phyloP scores from a whole-genome alignment of 2,113 vertebrate genomes.

The Tyto alba region DNA sequence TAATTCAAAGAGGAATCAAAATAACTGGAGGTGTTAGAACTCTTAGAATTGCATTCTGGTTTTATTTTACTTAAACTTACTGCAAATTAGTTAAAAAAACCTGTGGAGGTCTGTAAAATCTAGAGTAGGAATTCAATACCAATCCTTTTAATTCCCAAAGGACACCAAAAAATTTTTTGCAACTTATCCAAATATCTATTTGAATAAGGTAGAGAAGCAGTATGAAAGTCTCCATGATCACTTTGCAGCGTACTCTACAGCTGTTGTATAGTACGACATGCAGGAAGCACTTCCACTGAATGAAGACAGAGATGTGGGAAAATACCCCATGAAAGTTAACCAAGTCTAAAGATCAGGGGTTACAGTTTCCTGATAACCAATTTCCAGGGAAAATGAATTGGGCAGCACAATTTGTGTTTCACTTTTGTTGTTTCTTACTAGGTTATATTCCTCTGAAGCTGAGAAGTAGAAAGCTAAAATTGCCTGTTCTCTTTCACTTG shows the following conservation, averaged over 20 bases:
- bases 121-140: not conserved
- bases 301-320: not conserved
- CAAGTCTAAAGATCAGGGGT: not conserved
- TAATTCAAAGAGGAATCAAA: not conserved
- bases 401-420: not conserved
- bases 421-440: not conserved
- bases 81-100: not conserved
- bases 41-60: not conserved
- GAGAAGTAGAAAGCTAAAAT: not conserved
- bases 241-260: not conserved
- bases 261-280: fast-evolving
- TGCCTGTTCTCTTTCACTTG: not conserved
- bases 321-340: not conserved
- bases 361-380: not conserved
- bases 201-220: not conserved
- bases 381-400: not conserved
- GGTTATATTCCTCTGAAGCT: not conserved
- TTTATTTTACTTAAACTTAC: not conserved
- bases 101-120: not conserved
- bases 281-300: not conserved
- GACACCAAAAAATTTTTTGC: not conserved
- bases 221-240: not conserved
- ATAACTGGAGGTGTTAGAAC: not conserved
- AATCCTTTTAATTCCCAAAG: not conserved
- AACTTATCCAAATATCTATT: not conserved